Conservation (phyloP, 2,888 invertebrate genomes). For the Latheticus oryzae region DNA sequence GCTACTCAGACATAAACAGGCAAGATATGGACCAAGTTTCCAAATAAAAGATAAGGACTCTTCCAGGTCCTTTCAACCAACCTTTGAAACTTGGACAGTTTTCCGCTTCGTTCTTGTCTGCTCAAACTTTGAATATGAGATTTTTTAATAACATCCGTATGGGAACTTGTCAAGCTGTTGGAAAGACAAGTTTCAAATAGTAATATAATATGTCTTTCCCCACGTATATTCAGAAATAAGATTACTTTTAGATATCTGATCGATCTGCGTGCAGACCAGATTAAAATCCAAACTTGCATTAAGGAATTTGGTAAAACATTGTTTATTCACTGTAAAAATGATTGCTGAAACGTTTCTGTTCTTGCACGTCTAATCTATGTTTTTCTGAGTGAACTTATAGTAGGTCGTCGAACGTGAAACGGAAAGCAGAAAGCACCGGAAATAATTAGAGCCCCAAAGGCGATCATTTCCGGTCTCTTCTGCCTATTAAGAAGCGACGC, state of each 20-base stretch:
- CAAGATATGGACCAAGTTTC: slow-evolving; percentile 58
- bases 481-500: slow-evolving; percentile 58
- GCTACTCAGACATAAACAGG: slow-evolving; percentile 55
- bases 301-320: too few species aligned
- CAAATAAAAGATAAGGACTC: slow-evolving; percentile 58
- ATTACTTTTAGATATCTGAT: slow-evolving; percentile 27
- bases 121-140: slow-evolving; percentile 54
- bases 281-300: too few species aligned
- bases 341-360: too few species aligned
- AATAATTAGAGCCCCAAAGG: slow-evolving; percentile 61
- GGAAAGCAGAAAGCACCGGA: slow-evolving; percentile 55
- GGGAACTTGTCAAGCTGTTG: slow-evolving; percentile 51
- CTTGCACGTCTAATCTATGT: too few species aligned
- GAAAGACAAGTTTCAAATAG: slow-evolving; percentile 46
- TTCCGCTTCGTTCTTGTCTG: slow-evolving; percentile 49
- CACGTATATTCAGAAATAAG: slow-evolving; percentile 21
- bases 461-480: slow-evolving; percentile 62
- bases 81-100: slow-evolving; percentile 53
- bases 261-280: too few species aligned
- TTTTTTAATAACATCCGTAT: slow-evolving; percentile 55
- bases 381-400: too few species aligned
- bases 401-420: slow-evolving; percentile 44
- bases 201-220: slow-evolving; percentile 43
- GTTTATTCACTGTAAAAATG: too few species aligned
- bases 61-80: slow-evolving; percentile 43